Percentiles rank a stretch among this genome's conserved stretches.
These are phyloP conservation scores for Dinoponera quadriceps DNA, from an alignment of 1,140 invertebrate species.

Conservation along the genomic window DNA sequence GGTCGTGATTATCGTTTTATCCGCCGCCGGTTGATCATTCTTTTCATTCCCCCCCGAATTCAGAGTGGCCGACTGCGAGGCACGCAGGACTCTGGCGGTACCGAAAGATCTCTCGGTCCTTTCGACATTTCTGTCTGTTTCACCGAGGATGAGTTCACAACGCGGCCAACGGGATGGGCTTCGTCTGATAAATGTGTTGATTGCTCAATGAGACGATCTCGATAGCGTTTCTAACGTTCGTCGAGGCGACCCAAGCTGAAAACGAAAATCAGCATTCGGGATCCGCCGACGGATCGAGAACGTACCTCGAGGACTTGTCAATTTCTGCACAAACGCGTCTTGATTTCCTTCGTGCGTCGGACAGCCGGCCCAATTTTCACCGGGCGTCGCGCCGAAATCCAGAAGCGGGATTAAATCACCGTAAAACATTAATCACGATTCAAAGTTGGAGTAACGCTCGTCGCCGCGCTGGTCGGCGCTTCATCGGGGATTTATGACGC, in stretches of 20 bases:
- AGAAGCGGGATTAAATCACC: slow-evolving; percentile 22
- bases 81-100: neutral
- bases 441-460: slow-evolving; percentile 4
- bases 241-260: neutral
- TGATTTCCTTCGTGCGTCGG: neutral
- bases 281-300: too few relatives aligned
- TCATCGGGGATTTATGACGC: slow-evolving; percentile 6
- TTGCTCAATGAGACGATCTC: neutral
- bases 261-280: too few relatives aligned
- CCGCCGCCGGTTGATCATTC: slow-evolving; percentile 14
- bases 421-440: slow-evolving; percentile 29
- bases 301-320: neutral
- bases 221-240: neutral
- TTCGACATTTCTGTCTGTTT: too few relatives aligned
- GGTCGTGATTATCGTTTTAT: slow-evolving; percentile 23
- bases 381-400: neutral
- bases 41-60: slow-evolving; percentile 30
- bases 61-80: neutral
- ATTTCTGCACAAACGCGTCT: neutral
- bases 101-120: neutral
- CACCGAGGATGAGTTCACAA: neutral
- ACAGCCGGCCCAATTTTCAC: neutral
- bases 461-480: neutral
- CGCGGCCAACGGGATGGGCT: neutral
- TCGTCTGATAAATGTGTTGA: slow-evolving; percentile 10